phyloP scores from a whole-genome alignment of 2,113 vertebrate species.

The Trachemys scripta region DNA sequence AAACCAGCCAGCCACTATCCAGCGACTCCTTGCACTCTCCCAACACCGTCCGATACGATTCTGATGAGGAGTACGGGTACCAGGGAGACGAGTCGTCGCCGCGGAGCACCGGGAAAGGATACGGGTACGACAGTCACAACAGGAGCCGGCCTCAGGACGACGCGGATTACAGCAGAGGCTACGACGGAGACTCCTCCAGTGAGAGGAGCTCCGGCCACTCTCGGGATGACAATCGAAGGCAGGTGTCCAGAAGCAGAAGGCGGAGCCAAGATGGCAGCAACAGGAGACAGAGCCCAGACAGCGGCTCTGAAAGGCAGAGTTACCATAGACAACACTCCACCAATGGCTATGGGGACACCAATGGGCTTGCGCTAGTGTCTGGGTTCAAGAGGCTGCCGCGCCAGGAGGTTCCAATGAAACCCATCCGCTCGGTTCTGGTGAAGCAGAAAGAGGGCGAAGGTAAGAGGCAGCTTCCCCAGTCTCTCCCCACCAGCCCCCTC shows the following conservation, averaged over 20 bases:
- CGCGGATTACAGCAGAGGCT: slow-evolving; percentile 76
- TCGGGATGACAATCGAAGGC: neutral
- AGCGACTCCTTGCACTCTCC: slow-evolving; percentile 75
- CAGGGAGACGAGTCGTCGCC: neutral
- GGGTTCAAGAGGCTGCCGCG: slow-evolving; percentile 89
- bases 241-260: neutral
- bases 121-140: neutral
- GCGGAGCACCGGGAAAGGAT: neutral
- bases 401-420: slow-evolving; percentile 78
- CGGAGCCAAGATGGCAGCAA: slow-evolving; percentile 63
- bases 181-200: slow-evolving; percentile 85
- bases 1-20: slow-evolving; percentile 46
- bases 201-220: slow-evolving; percentile 79
- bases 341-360: neutral
- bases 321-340: neutral
- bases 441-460: slow-evolving; percentile 88
- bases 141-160: slow-evolving; percentile 30
- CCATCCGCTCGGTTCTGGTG: slow-evolving; percentile 86
- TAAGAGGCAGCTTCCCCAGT: slow-evolving; percentile 52
- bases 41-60: neutral
- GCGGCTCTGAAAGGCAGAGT: neutral
- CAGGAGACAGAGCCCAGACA: slow-evolving; percentile 26
- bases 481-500: neutral
- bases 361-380: slow-evolving; percentile 84
- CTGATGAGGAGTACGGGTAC: slow-evolving; percentile 7